These are phyloP conservation scores for Megaustenia siamemsis DNA, from an alignment of 2,888 invertebrate species.

Conservation along the genomic window DNA sequence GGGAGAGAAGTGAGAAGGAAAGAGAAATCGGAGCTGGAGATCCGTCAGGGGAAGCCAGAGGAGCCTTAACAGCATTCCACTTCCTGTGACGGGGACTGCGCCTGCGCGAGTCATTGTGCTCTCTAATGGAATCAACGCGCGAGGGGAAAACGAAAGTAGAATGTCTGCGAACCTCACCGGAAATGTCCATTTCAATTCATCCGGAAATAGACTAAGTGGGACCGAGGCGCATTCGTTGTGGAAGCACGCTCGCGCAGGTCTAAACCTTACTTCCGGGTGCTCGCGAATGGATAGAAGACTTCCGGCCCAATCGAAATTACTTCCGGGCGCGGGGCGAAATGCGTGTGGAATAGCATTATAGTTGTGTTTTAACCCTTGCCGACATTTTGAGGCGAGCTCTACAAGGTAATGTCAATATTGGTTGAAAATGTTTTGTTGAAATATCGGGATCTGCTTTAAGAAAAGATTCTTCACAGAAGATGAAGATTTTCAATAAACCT, in stretches of 20 bases:
- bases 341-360: constrained; percentile 54
- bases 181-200: constrained; percentile 56
- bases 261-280: constrained; percentile 54
- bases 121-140: constrained; percentile 56
- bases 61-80: constrained; percentile 50
- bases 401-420: constrained; percentile 49
- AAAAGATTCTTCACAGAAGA: background rate
- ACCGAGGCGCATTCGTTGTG: constrained; percentile 52
- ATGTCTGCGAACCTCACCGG: constrained; percentile 50
- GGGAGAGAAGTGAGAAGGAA: background rate
- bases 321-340: constrained; percentile 47
- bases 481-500: background rate
- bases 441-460: constrained; percentile 6
- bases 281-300: constrained; percentile 56
- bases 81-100: constrained; percentile 43
- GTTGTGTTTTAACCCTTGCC: constrained; percentile 49
- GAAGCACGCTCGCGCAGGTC: constrained; percentile 51
- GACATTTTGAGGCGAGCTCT: background rate
- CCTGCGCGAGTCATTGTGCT: constrained; percentile 59
- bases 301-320: constrained; percentile 56
- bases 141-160: constrained; percentile 53
- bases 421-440: constrained; percentile 44
- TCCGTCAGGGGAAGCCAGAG: constrained; percentile 14
- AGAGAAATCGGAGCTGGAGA: constrained; percentile 1
- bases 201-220: constrained; percentile 58